These are phyloP conservation scores for Tethea ocularis DNA, from an alignment of 2,888 invertebrate genomes.

Conservation along the genomic window DNA sequence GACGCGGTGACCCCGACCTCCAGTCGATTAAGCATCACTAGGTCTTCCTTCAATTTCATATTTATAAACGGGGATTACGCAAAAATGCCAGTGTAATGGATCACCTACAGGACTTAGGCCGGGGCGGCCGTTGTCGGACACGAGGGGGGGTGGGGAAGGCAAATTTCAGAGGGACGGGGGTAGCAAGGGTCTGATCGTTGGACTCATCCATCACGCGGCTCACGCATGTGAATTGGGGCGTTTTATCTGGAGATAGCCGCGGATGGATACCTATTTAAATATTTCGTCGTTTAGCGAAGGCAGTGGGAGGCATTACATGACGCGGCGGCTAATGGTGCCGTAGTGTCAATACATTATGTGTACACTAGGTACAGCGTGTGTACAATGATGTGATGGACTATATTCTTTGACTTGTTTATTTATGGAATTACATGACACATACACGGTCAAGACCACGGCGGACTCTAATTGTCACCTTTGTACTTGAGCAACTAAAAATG, in stretches of 20 bases:
- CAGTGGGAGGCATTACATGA: conserved; percentile 39
- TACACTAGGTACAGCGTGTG: background rate
- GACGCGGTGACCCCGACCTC: conserved; percentile 76
- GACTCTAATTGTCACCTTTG: background rate
- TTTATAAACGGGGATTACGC: conserved; percentile 84
- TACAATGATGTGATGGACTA: background rate
- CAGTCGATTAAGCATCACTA: conserved; percentile 82
- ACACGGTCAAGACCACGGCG: background rate
- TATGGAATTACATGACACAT: background rate
- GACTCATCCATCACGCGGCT: conserved; percentile 82
- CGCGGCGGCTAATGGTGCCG: conserved; percentile 50
- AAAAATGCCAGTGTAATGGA: conserved; percentile 83
- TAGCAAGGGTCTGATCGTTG: conserved; percentile 79
- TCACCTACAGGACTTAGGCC: conserved; percentile 80
- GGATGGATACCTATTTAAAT: conserved; percentile 80
- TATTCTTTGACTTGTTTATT: background rate
- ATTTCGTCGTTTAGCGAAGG: conserved; percentile 70
- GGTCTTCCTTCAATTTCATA: conserved; percentile 83
- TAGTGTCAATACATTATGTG: conserved; percentile 22
- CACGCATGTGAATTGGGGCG: conserved; percentile 83
- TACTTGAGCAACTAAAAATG: too few relatives aligned
- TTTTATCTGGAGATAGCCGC: conserved; percentile 82
- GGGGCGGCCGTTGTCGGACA: conserved; percentile 56
- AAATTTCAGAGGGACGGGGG: conserved; percentile 77
- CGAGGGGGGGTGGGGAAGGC: conserved; percentile 60